Evolutionary conservation across 1,140 invertebrate genomes (phyloP), one percentile per base, ranked within the genome.

Genomic region (Sminthurinus signatus): DNA sequence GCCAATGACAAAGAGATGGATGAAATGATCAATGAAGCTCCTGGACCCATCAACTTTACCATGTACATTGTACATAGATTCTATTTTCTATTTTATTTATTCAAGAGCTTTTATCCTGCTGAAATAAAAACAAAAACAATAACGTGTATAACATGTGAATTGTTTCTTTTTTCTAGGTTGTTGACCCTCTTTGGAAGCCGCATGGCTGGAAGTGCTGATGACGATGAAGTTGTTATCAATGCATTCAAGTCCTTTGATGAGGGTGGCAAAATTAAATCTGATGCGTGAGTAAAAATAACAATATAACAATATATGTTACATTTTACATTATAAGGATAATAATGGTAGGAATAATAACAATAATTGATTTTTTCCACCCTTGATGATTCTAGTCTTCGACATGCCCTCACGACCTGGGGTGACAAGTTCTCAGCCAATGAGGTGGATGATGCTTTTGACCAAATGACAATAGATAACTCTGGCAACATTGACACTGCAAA

Each of bases 231-330:
- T 72, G 88, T 98, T 74, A 87, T 92, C 78, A 87, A 87, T 76
- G 93, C 94, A 73, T 98, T 98, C 85, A 88, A 86, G 78, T 88
- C 92, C 80, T 98, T 96, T 82, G 94, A 98, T 78, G 85, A 88
- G 32, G 84, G 62, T 48, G 91, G 91, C 78, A 86, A 86, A 81
- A 93, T 93, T 78, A 86, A 92, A 80, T 85, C 87, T 69, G 88
- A 93, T 76, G 87, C 80, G 84, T 85, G 78, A 78, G 76, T 73
- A 0, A n/a, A 39, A 3, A 14, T n/a, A n/a, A n/a, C n/a, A n/a
- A n/a, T n/a, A n/a, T n/a, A n/a, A n/a, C n/a, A 14, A 21, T 32
- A 10, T 56, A 32, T 36, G 21, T 56, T 36, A 32, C 54, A 27
- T 39, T 56, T 4, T 36, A 4, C 28, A 4, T 36, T 36, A 56